phyloP scores from a whole-genome alignment of 1,140 invertebrate genomes.

The Pseudobourletiella spinata region DNA sequence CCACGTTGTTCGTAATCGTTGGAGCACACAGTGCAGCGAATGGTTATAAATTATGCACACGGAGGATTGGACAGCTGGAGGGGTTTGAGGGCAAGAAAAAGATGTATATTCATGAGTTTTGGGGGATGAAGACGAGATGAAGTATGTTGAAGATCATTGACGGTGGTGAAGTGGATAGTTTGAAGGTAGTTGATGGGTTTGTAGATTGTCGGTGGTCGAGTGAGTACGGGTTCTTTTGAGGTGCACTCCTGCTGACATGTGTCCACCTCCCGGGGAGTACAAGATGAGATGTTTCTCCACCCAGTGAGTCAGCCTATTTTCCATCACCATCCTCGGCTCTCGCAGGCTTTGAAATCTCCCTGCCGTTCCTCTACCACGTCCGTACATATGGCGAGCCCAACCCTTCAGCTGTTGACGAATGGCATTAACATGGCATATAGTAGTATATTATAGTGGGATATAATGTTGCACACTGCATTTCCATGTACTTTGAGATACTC shows the following conservation, averaged over 20 bases:
- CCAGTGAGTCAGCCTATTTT: slow-evolving; percentile 13
- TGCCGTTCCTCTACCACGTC: background rate
- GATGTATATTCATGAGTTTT: background rate
- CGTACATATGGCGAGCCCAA: no score
- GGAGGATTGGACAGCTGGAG: background rate
- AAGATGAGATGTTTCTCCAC: slow-evolving; percentile 35
- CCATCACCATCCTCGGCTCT: background rate
- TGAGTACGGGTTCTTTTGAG: slow-evolving; percentile 31
- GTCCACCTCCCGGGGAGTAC: slow-evolving; percentile 30
- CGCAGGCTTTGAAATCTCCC: background rate
- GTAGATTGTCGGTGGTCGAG: slow-evolving; percentile 24
- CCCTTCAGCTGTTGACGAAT: no score
- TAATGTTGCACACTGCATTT: no score
- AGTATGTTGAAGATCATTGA: background rate
- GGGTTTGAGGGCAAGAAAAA: background rate
- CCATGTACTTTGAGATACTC: no score
- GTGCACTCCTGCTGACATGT: slow-evolving; percentile 29
- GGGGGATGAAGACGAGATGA: background rate
- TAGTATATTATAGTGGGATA: no score
- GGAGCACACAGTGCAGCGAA: background rate
- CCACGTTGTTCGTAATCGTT: no score
- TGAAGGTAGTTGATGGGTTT: slow-evolving; percentile 14
- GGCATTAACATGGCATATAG: no score
- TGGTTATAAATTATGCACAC: background rate
- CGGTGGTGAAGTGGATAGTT: slow-evolving; percentile 4